A percentile compares a stretch with the other conserved stretches of the same genome.
These are phyloP conservation scores for Drosophila flavopinicola DNA, from an alignment of 2,888 invertebrate species.

Conservation along the genomic window DNA sequence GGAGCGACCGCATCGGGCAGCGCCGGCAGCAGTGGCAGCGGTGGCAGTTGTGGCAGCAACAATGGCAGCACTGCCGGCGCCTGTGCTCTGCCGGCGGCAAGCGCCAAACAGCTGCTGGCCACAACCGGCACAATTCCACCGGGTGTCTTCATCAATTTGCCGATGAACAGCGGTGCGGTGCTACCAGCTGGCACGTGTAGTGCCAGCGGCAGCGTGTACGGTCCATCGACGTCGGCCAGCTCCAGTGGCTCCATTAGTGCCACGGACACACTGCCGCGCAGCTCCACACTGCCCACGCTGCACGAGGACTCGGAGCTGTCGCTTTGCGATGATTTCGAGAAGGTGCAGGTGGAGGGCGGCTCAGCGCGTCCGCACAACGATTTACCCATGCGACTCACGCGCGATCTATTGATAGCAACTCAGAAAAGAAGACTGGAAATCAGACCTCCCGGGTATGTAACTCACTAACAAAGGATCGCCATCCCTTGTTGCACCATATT, in stretches of 20 bases:
- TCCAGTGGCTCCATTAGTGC: slow-evolving; percentile 84
- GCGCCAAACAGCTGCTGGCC: slow-evolving; percentile 53
- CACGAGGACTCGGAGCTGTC: slow-evolving; percentile 93
- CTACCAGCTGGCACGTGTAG: slow-evolving; percentile 80
- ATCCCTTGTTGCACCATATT: neutral
- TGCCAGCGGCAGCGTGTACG: slow-evolving; percentile 84
- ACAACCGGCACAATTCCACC: slow-evolving; percentile 47
- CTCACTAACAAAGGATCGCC: neutral
- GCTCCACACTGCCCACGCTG: slow-evolving; percentile 90
- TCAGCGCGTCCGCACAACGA: slow-evolving; percentile 80
- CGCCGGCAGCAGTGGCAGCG: slow-evolving; percentile 72
- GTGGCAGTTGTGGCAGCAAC: slow-evolving; percentile 75
- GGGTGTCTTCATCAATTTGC: slow-evolving; percentile 78
- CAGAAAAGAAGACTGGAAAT: slow-evolving; percentile 90
- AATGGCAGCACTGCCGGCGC: slow-evolving; percentile 60
- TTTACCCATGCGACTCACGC: slow-evolving; percentile 88
- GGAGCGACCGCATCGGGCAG: slow-evolving; percentile 73
- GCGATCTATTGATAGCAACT: slow-evolving; percentile 91
- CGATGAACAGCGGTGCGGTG: slow-evolving; percentile 51
- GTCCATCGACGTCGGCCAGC: slow-evolving; percentile 84
- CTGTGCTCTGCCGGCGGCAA: slow-evolving; percentile 57
- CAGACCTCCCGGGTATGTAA: slow-evolving; percentile 87
- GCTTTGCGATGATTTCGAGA: slow-evolving; percentile 84
- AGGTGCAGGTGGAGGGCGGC: slow-evolving; percentile 79
- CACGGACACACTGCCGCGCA: slow-evolving; percentile 85